phyloP scores from a whole-genome alignment of 2,113 vertebrate species.

The Accipiter virgatus region DNA sequence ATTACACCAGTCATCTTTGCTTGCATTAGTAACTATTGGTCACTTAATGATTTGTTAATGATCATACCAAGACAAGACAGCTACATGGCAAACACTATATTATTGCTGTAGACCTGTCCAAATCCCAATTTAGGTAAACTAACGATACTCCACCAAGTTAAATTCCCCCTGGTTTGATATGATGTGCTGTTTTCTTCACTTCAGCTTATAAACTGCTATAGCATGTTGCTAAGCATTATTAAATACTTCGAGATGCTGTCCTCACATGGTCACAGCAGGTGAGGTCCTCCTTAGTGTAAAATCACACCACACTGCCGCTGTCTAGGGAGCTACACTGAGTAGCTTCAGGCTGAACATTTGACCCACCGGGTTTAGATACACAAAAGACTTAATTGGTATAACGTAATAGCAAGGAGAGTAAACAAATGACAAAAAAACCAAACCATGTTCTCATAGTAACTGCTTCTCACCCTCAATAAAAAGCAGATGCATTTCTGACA shows the following conservation, averaged over 20 bases:
- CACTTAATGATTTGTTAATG: background rate
- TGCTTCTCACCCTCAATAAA: background rate
- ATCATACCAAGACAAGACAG: background rate
- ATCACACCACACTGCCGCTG: background rate
- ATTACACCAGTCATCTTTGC: background rate
- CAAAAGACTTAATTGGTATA: background rate
- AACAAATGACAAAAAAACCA: background rate
- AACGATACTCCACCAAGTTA: background rate
- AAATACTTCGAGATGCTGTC: background rate
- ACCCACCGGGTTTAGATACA: background rate
- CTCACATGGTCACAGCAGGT: background rate
- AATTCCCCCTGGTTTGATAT: background rate
- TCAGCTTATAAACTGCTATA: background rate
- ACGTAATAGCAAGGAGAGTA: background rate
- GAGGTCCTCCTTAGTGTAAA: background rate
- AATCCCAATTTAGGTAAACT: background rate
- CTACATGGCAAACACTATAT: background rate
- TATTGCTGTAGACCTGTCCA: background rate
- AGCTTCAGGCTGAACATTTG: background rate
- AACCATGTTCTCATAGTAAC: background rate
- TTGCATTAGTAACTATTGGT: background rate
- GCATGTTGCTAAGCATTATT: background rate
- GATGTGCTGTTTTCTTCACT: background rate
- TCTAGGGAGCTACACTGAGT: background rate
- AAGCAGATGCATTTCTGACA: background rate